A percentile compares a stretch with the other conserved stretches of the same genome.
These are phyloP conservation scores for Mactromeris polynyma DNA, from an alignment of 2,888 invertebrate genomes.

Conservation along the genomic window DNA sequence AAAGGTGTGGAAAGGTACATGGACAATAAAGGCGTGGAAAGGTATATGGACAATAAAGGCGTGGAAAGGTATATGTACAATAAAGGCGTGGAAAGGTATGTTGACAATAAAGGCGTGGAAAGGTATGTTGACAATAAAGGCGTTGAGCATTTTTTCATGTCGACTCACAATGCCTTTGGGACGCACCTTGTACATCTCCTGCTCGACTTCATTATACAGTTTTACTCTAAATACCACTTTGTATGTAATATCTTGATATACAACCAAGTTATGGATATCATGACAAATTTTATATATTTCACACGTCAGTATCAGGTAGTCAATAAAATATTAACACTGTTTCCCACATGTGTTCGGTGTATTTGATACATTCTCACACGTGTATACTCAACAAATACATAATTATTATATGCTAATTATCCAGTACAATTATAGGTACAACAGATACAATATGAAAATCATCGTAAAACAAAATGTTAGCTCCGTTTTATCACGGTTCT, in stretches of 20 bases:
- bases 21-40: no score
- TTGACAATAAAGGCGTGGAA: no score
- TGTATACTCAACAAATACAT: background rate
- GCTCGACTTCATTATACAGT: no score
- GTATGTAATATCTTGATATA: background rate
- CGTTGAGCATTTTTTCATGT: no score
- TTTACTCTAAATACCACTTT: no score
- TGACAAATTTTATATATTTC: background rate
- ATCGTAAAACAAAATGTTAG: slow-evolving; percentile 7
- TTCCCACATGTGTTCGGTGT: background rate
- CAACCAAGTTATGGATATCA: background rate
- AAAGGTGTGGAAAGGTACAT: no score
- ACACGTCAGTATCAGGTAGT: background rate
- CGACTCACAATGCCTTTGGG: no score
- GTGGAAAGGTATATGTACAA: no score
- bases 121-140: no score
- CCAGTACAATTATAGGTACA: background rate
- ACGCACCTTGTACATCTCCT: no score
- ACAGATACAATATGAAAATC: slow-evolving; percentile 2
- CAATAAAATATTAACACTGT: background rate
- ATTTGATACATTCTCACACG: background rate
- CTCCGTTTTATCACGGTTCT: background rate
- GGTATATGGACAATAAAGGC: no score
- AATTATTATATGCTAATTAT: slow-evolving; percentile 16
- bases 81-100: no score